Conservation (phyloP, 1,140 invertebrate genomes). For the Drosophila mojavensis region DNA sequence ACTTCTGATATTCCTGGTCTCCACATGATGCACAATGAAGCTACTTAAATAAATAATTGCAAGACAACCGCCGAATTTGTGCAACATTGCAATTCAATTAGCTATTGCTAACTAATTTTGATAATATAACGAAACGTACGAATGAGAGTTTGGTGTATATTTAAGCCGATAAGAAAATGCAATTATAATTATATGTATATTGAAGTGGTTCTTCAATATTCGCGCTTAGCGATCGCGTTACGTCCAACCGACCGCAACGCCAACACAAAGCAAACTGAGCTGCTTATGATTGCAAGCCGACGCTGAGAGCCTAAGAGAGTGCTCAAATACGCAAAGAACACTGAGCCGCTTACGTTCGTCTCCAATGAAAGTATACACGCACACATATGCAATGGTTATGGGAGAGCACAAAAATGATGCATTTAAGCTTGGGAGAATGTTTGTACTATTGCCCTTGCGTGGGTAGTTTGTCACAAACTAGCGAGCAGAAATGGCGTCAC, state of each 20-base stretch:
- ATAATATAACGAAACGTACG: background rate
- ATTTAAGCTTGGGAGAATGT: too few species aligned
- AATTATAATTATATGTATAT: background rate
- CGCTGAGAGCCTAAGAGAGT: background rate
- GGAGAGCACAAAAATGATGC: too few species aligned
- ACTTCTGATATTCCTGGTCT: slow-evolving; percentile 39
- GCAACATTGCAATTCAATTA: slow-evolving; percentile 34
- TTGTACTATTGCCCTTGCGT: too few species aligned
- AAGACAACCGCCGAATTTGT: slow-evolving; percentile 29
- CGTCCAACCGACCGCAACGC: slow-evolving; percentile 17
- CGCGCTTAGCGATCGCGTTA: background rate
- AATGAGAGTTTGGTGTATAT: background rate
- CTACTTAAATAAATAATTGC: slow-evolving; percentile 32
- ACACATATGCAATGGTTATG: too few species aligned
- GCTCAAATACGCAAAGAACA: background rate
- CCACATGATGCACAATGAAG: slow-evolving; percentile 29
- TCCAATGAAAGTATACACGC: too few species aligned
- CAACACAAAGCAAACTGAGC: slow-evolving; percentile 19
- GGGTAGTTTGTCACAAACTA: too few species aligned
- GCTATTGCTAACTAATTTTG: slow-evolving; percentile 15
- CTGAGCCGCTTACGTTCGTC: too few species aligned
- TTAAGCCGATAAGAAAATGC: slow-evolving; percentile 35
- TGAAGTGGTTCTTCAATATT: slow-evolving; percentile 12
- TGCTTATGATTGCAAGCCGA: background rate
- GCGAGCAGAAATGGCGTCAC: background rate